phyloP scores from a whole-genome alignment of 2,113 vertebrate genomes.

The Microcebus griseorufus region DNA sequence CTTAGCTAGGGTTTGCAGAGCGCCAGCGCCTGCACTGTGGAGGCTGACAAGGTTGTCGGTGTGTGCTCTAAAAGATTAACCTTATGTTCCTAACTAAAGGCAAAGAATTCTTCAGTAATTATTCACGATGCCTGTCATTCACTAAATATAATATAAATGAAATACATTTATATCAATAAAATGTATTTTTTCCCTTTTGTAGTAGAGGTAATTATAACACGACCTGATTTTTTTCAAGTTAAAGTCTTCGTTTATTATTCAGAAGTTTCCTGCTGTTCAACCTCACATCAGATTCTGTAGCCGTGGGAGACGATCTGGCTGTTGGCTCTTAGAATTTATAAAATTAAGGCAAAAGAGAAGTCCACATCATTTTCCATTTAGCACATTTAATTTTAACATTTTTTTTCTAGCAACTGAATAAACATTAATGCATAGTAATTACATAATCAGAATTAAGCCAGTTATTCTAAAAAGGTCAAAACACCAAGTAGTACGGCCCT shows the following conservation, averaged over 20 bases:
- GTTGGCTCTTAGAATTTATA: neutral
- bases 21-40: neutral
- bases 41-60: neutral
- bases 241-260: neutral
- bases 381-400: neutral
- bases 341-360: slow-evolving; percentile 32
- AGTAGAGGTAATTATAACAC: neutral
- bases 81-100: neutral
- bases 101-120: neutral
- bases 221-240: neutral
- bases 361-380: neutral
- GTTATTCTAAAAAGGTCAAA: neutral
- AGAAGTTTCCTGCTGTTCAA: neutral
- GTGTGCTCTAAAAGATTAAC: neutral
- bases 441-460: neutral
- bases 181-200: neutral
- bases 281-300: neutral
- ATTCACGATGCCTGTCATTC: neutral
- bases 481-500: neutral
- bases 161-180: neutral
- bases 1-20: neutral
- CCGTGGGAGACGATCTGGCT: neutral
- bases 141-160: slow-evolving; percentile 26
- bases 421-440: neutral
- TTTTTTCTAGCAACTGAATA: neutral